Base-by-base conservation (phyloP, 2,797 vertebrate species). In the Scyliorhinus canicula region DNA sequence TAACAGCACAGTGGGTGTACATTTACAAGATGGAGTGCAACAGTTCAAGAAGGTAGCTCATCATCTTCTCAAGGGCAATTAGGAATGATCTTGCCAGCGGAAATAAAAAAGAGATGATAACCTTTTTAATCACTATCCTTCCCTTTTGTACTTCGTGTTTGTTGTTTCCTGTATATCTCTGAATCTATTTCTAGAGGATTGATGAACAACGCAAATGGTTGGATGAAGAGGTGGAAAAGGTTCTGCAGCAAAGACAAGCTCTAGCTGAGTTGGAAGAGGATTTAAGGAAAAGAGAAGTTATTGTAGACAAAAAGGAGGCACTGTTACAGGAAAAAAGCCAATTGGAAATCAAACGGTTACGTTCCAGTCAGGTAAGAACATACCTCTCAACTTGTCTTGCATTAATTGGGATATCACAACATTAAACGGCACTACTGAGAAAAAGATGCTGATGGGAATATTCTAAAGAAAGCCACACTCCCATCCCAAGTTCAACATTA, bases 221-320 rank as follows among this genome's bases (percentile, higher is more conserved):
- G 95, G 98, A 98, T 96, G 97, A 98, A 96, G 98, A 98, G 96
- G 98, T 98, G 95, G 98, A 99, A 96, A 97, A 95, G 95, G 97
- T 98, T 95, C 96, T 99, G 95, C 97, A 97, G 95, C 97, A 98
- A 95, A 97, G 97, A 95, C 97, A 97, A 95, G 97, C 98, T 95
- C 95, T 98, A 95, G 97, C 96, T 96, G 97, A 98, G 96, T 96
- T 99, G 95, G 97, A 98, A 96, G 97, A 98, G 96, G 98, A 99
- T 95, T 96, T 98, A 96, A 98, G 96, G 96, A 98, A 97, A 96
- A 97, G 97, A 95, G 98, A 98, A 96, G 98, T 98, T 95, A 98
- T 98, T 93, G 95, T 98, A 95, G 96, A 96, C 60, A 98, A 96
- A 95, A 98, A 98, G 95, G 98, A 98, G 96, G 96, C 96, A 28